phyloP scores from a whole-genome alignment of 2,888 invertebrate genomes.

The Macrophya annulata region DNA sequence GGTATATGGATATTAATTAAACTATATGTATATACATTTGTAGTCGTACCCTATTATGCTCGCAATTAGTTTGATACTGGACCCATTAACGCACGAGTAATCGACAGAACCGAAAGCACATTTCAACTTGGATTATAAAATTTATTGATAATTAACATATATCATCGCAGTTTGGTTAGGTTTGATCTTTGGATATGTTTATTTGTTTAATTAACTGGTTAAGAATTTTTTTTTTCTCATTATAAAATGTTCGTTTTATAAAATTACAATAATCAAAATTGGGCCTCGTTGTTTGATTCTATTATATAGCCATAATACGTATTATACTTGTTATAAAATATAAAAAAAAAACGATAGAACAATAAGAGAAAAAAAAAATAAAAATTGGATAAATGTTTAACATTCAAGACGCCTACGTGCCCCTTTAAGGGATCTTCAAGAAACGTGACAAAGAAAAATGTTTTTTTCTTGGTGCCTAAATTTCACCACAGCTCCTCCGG shows the following conservation, averaged over 20 bases:
- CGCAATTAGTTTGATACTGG: conserved; percentile 18
- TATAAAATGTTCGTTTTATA: neutral
- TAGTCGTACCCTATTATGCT: neutral
- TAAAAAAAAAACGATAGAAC: neutral
- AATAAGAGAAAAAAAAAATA: neutral
- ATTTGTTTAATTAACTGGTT: too few relatives aligned
- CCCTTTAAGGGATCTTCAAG: neutral
- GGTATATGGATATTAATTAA: neutral
- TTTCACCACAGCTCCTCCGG: neutral
- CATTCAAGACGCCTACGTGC: neutral
- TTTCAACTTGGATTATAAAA: conserved; percentile 16
- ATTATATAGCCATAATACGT: neutral
- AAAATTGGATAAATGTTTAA: neutral
- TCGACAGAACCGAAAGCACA: neutral
- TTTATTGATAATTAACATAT: neutral
- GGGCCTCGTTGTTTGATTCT: too few relatives aligned
- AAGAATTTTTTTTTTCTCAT: too few relatives aligned
- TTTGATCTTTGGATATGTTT: too few relatives aligned
- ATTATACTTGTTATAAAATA: neutral
- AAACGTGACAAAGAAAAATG: conserved; percentile 10
- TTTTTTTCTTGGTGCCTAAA: neutral
- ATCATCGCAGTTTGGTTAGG: neutral
- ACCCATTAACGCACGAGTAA: conserved; percentile 28
- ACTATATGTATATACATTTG: neutral
- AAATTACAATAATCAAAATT: neutral